Evolutionary conservation across 37 sponge, comb jelly and placozoan species (phyloP), one percentile per base, ranked within the genome.

Genomic region (Spongilla lacustris): DNA sequence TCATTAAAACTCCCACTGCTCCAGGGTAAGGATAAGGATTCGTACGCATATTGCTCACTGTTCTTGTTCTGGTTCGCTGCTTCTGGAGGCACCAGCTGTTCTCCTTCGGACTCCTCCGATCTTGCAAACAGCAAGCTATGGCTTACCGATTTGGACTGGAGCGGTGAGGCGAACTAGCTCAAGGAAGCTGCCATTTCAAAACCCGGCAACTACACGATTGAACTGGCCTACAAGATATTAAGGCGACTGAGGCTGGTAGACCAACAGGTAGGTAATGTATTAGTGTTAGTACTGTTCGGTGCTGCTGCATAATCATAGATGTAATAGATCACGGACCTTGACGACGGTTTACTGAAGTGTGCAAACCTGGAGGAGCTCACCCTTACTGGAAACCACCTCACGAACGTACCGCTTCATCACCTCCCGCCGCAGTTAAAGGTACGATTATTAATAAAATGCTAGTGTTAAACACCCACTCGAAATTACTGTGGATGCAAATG

Each of bases 351-450:
- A 38, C 48, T 77, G 48, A 35, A 77, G 77, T 77, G 36, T 34
- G 26, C 13, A 46, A 24, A 35, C 25, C 41, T 77, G 22, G 38
- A 77, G 41, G 77, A 77, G 41, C 46, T 77, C 26, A 41, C n/a
- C 25, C 46, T 77, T 24, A 77, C 77, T 2, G 77, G 77, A 35
- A 77, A 77, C 48, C 46, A 27, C 41, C 38, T 77, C 14, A 34
- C 25, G 38, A 41, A 13, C 0, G 77, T 77, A 38, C 33, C 26
- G 36, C 32, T 29, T 0, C 32, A 73, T 33, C 22, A 77, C n/a
- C 77, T 77, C 11, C 77, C 77, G 36, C 77, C 77, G 35, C 21
- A 36, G 1, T 38, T 77, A 35, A 77, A 36, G 48, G 77, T 77
- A 6, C 26, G 77, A 19, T 26, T 25, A 70, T 25, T 11, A 25